These are phyloP conservation scores for Falco punctatus DNA, from an alignment of 2,113 vertebrate species.

Conservation along the genomic window DNA sequence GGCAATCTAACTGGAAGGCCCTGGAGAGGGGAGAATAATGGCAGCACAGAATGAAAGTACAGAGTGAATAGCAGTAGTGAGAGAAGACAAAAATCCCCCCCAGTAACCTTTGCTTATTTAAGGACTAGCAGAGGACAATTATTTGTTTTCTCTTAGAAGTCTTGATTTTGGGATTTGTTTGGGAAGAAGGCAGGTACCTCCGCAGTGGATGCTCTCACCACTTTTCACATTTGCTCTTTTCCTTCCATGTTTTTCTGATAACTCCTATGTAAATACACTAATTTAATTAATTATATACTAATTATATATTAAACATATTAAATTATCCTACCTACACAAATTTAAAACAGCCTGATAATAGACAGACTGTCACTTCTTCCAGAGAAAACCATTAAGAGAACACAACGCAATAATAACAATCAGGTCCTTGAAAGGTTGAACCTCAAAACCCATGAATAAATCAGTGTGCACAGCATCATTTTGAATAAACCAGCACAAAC, in stretches of 20 bases:
- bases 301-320: not conserved
- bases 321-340: not conserved
- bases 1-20: not conserved
- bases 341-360: not conserved
- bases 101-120: not conserved
- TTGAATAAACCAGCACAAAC: not conserved
- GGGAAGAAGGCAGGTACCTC: not conserved
- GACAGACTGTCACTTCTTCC: not conserved
- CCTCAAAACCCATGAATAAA: fast-evolving
- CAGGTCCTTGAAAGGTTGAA: not conserved
- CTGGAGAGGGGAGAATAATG: not conserved
- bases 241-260: not conserved
- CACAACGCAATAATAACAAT: fast-evolving
- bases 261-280: not conserved
- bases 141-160: not conserved
- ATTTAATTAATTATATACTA: not conserved
- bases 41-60: not conserved
- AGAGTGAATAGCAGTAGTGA: fast-evolving
- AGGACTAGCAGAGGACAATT: not conserved
- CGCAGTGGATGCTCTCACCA: fast-evolving
- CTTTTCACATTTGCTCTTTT: not conserved
- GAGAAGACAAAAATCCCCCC: not conserved
- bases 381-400: not conserved
- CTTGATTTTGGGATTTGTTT: not conserved
- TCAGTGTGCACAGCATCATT: not conserved